phyloP scores from a whole-genome alignment of 2,888 invertebrate species.

The Macropis europaea region DNA sequence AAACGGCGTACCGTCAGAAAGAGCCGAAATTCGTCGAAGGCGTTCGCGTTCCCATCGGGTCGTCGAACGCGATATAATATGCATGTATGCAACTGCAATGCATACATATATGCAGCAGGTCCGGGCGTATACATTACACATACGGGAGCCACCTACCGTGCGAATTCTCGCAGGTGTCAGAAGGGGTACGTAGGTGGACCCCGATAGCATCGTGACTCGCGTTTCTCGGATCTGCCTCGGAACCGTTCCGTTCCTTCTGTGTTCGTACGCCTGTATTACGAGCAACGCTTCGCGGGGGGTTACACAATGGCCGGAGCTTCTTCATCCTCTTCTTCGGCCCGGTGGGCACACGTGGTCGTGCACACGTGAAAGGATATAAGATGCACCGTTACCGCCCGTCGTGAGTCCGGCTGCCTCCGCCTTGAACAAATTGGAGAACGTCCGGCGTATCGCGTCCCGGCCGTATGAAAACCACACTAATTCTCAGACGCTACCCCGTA shows the following conservation, averaged over 20 bases:
- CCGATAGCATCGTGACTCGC: slow-evolving; percentile 60
- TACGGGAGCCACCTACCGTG: slow-evolving; percentile 62
- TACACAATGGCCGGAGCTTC: slow-evolving; percentile 32
- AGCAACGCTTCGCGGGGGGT: slow-evolving; percentile 17
- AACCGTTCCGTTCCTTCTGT: slow-evolving; percentile 52
- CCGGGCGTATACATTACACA: slow-evolving; percentile 46
- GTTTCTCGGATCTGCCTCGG: slow-evolving; percentile 51
- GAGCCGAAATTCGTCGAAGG: not conserved
- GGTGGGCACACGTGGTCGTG: slow-evolving; percentile 36
- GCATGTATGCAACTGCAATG: slow-evolving; percentile 61
- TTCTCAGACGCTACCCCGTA: slow-evolving; percentile 38
- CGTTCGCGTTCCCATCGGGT: slow-evolving; percentile 39
- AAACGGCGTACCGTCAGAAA: too few relatives aligned
- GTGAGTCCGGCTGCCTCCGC: slow-evolving; percentile 43
- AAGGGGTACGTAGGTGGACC: slow-evolving; percentile 28
- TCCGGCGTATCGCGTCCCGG: slow-evolving; percentile 30
- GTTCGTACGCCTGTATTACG: slow-evolving; percentile 50
- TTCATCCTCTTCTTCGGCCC: slow-evolving; percentile 25
- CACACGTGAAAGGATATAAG: slow-evolving; percentile 9
- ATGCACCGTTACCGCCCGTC: slow-evolving; percentile 42
- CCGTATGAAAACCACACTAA: slow-evolving; percentile 54
- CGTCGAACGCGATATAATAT: slow-evolving; percentile 49
- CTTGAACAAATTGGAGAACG: slow-evolving; percentile 55
- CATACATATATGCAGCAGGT: slow-evolving; percentile 59
- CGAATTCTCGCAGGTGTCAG: slow-evolving; percentile 67